These are phyloP conservation scores for Paramormyrops kingsleyae DNA, from an alignment of 2,113 vertebrate species.

Conservation along the genomic window DNA sequence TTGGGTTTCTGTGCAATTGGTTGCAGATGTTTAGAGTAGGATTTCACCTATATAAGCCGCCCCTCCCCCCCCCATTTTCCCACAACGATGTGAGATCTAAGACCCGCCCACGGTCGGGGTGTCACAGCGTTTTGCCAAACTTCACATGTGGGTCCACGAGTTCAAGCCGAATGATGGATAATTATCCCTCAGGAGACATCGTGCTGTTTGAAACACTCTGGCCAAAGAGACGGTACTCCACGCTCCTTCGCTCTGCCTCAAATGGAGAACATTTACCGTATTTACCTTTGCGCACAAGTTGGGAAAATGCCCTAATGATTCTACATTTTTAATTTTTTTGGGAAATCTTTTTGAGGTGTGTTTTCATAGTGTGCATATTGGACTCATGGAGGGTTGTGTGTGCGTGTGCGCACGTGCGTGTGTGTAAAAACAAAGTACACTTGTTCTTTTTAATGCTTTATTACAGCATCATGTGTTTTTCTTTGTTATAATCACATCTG, in stretches of 20 bases:
- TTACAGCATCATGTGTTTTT: neutral
- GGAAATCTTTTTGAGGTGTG: neutral
- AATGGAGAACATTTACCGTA: neutral
- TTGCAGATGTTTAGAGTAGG: slow-evolving; percentile 12
- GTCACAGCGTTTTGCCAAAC: neutral
- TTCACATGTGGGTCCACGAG: neutral
- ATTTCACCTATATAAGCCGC: neutral
- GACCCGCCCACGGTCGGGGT: neutral
- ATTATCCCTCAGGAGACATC: neutral
- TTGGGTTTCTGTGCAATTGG: neutral
- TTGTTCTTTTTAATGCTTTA: neutral
- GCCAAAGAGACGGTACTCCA: neutral
- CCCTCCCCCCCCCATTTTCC: neutral
- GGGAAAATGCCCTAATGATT: neutral
- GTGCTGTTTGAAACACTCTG: neutral
- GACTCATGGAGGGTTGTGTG: neutral
- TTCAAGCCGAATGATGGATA: neutral
- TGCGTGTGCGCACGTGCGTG: neutral
- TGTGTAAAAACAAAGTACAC: neutral
- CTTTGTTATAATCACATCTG: neutral
- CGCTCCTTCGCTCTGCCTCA: neutral
- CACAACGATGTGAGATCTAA: neutral
- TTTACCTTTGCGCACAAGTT: neutral
- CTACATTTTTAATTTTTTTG: neutral
- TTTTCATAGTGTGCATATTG: neutral